Evolutionary conservation across 2,797 vertebrate species (phyloP).

Genomic region (Nasua narica): DNA sequence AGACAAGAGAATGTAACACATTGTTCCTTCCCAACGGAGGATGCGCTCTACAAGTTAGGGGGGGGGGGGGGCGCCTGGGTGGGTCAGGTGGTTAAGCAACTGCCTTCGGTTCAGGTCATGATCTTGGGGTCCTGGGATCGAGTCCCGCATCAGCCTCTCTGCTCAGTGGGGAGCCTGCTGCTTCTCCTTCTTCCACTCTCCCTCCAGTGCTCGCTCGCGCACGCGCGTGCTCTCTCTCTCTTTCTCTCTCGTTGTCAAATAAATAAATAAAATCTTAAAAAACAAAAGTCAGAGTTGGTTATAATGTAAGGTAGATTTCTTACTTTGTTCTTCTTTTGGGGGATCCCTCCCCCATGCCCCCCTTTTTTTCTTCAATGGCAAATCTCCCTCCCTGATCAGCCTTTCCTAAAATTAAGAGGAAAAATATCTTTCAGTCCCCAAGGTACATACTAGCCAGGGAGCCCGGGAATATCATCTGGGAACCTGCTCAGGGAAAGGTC

Average conservation of each 20-base stretch:
- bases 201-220: too few relatives aligned
- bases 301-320: neutral
- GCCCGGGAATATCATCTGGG: neutral
- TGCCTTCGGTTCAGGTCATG: too few relatives aligned
- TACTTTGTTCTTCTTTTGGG: neutral
- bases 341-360: accelerated
- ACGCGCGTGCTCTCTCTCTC: too few relatives aligned
- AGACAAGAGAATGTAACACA: neutral
- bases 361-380: neutral
- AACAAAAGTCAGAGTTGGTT: neutral
- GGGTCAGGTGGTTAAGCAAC: too few relatives aligned
- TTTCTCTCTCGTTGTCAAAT: too few relatives aligned
- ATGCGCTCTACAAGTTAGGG: neutral
- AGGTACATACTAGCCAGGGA: neutral
- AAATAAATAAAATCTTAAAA: too few relatives aligned
- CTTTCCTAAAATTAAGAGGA: conserved; percentile 18
- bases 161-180: too few relatives aligned
- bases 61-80: too few relatives aligned
- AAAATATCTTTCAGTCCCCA: conserved; percentile 4
- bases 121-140: too few relatives aligned
- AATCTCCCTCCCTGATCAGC: neutral
- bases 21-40: neutral
- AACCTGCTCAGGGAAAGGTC: neutral
- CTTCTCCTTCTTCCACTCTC: too few relatives aligned
- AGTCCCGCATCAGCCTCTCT: too few relatives aligned